Percentiles rank a stretch among this genome's conserved stretches.
phyloP scores from a whole-genome alignment of 1,140 invertebrate species.

The Nymphalis io region DNA sequence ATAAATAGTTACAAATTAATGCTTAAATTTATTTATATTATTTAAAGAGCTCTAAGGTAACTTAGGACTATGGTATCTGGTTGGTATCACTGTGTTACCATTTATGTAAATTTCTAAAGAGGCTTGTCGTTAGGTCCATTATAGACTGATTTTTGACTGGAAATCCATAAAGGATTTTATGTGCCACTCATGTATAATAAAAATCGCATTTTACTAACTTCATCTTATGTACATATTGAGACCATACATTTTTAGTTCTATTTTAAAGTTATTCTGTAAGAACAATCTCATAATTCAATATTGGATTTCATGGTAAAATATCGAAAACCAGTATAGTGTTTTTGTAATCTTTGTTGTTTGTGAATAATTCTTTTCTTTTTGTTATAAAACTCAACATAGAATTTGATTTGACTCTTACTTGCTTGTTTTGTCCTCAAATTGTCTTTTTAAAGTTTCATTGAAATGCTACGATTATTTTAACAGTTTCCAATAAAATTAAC shows the following conservation, averaged over 20 bases:
- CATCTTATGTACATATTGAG: conserved; percentile 6
- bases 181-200: conserved; percentile 17
- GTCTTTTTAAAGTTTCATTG: neutral
- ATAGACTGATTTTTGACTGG: conserved; percentile 38
- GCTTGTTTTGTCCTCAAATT: neutral
- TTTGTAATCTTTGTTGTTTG: neutral
- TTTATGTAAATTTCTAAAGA: conserved; percentile 35
- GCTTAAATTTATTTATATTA: conserved; percentile 16
- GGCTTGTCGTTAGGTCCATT: conserved; percentile 51
- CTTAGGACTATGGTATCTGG: conserved; percentile 17
- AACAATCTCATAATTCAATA: neutral
- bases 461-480: conserved; percentile 10
- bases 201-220: neutral
- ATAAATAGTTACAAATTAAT: neutral
- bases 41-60: neutral
- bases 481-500: neutral
- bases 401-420: neutral
- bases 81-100: conserved; percentile 13
- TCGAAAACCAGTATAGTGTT: too few species aligned
- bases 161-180: conserved; percentile 17
- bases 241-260: neutral
- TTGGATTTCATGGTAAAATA: neutral
- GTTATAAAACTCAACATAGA: neutral
- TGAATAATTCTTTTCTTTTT: neutral
- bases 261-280: neutral